Percentiles rank a stretch among this genome's conserved stretches.
These are phyloP conservation scores for Cryptoprocta ferox DNA, from an alignment of 2,797 vertebrate genomes.

Conservation along the genomic window DNA sequence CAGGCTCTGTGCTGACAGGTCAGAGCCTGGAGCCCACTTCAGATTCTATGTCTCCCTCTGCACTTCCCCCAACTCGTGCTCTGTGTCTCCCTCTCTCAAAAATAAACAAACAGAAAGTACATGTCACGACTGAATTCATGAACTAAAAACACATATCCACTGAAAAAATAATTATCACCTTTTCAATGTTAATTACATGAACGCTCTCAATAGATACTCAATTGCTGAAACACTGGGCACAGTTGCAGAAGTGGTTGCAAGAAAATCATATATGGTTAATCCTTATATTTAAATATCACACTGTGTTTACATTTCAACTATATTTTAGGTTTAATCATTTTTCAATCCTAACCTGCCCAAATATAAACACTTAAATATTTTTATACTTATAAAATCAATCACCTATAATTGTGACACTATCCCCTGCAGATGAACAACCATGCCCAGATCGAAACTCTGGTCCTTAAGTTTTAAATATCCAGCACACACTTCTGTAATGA, in stretches of 20 bases:
- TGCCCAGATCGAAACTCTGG: background rate
- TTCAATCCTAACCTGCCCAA: background rate
- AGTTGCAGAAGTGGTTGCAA: background rate
- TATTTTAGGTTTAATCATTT: background rate
- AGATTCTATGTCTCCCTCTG: no score
- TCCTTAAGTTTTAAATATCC: background rate
- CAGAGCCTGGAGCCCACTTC: no score
- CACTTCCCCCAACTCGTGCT: no score
- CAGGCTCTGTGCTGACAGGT: no score
- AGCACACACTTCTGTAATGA: background rate
- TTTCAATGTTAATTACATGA: conserved; percentile 19
- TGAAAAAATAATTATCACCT: background rate
- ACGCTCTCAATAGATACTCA: conserved; percentile 25
- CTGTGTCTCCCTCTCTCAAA: no score
- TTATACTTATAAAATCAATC: conserved; percentile 13
- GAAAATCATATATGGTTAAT: conserved; percentile 9
- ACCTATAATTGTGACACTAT: background rate
- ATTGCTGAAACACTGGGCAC: background rate
- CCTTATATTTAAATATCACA: background rate
- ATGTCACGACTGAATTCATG: background rate
- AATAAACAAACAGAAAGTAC: background rate
- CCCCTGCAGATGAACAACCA: background rate
- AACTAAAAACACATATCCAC: background rate
- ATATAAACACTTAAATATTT: conserved; percentile 27
- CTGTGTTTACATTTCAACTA: background rate